Base-by-base conservation (phyloP, 2,797 vertebrate species). In the Macroramphosus scolopax region DNA sequence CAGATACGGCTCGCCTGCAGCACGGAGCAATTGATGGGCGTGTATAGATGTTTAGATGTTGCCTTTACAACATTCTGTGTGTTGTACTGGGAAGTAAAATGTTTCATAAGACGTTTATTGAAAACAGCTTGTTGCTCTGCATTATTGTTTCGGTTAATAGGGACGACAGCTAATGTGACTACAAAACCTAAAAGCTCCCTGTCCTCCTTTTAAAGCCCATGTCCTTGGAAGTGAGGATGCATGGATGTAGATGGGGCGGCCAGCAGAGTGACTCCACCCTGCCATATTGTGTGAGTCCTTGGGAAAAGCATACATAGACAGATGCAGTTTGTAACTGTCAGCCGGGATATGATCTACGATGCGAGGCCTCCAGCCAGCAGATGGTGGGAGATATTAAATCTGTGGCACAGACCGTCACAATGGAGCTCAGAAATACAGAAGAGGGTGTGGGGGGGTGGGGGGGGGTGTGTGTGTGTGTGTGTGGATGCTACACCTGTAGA, bases 371-470 rank as follows among this genome's bases (percentile, higher is more conserved):
- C 78, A 84, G 84, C 89, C 89, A 87, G 86, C 88, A 90, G 89
- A 89, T 88, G 86, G 87, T 89, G 68, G 76, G 72, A 82, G 82
- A 87, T 88, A 89, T 89, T 85, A 89, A 89, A 88, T 81, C 71
- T 57, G 82, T 84, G 87, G 87, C 86, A 84, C 61, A 59, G 55
- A 63, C 64, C 31, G 43, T 61, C 82, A 82, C 85, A 80, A 68
- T 70, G 72, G 75, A 78, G 80, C 75, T 59, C 30, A 51, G 65
- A 68, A 75, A 86, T 71, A 83, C 71, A 59, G 78, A 63, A 44
- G 40, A 63, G 13, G 17, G n/a, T n/a, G n/a, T n/a, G n/a, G n/a
- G n/a, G n/a, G n/a, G n/a, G n/a, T n/a, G n/a, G n/a, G n/a, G n/a
- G n/a, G n/a, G n/a, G n/a, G n/a, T n/a, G n/a, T n/a, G n/a, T n/a